Base-by-base conservation (phyloP, 2,113 vertebrate genomes). In the Periophthalmodon schlosseri region DNA sequence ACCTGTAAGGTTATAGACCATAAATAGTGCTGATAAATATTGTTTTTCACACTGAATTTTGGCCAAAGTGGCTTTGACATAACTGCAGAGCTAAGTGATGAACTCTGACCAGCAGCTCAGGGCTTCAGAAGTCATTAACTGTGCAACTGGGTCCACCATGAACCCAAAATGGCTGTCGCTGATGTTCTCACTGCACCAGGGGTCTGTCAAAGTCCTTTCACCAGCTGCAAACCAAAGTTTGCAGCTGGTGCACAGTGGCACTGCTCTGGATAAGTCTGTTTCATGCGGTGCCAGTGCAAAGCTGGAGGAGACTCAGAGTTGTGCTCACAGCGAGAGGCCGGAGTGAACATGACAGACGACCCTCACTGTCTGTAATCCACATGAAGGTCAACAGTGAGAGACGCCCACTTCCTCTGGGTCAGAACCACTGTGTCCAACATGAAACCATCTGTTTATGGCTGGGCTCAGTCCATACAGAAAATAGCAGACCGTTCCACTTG, bases 331-430 rank as follows among this genome's bases (percentile, higher is more conserved):
- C 14, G 52, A 61, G 68, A 76, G 33, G 68, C 67, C 49, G 24
- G 71, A 72, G 54, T 57, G n/a, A n/a, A 72, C 60, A 69, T 86
- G 84, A 89, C 10, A 63, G 77, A 81, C 67, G 81, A 82, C 78
- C 72, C 46, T 71, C 73, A 0, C 67, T 69, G 50, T 74, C 72
- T 60, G 73, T 68, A 70, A 69, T 61, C 68, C 68, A 28, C 68
- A 68, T 84, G 83, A 90, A 92, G 88, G 91, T 89, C 85, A 87
- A 46, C 68, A 73, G 75, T 81, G 71, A 36, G 76, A 61, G 68
- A 79, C 58, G 66, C 69, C 1, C 70, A 60, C 44, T 73, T 71
- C 67, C 34, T 49, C 39, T 58, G 15, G 73, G 63, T 80, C 69
- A 46, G 58, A 68, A 60, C 64, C 74, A 76, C 63, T 58, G 47